Evolutionary conservation across 2,113 vertebrate species (phyloP).

Genomic region (Cinclus mexicanus): DNA sequence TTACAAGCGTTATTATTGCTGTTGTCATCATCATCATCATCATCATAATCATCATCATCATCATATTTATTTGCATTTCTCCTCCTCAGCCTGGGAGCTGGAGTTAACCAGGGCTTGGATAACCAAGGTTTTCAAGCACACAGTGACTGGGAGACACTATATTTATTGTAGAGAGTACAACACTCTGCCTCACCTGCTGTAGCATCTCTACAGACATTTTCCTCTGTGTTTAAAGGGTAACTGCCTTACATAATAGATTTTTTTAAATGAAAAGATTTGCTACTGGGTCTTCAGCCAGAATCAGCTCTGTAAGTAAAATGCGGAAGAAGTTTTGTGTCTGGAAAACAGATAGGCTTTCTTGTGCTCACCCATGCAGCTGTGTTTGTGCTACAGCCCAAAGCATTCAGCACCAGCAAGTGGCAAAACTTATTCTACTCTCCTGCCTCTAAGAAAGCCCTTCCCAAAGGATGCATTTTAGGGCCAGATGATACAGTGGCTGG

Average conservation of each 20-base stretch:
- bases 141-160: neutral
- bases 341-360: neutral
- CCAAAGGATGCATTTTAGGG: neutral
- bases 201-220: neutral
- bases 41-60: neutral
- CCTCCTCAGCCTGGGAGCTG: neutral
- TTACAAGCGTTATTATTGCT: neutral
- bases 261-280: rapidly evolving
- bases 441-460: neutral
- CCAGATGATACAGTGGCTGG: neutral
- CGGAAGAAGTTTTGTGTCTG: neutral
- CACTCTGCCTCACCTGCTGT: no score
- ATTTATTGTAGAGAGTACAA: neutral
- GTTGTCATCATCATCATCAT: neutral
- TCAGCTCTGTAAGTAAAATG: neutral
- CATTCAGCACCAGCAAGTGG: neutral
- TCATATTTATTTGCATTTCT: neutral
- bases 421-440: neutral
- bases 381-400: neutral
- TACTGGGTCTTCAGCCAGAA: neutral
- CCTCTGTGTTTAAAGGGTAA: neutral
- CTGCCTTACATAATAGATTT: neutral
- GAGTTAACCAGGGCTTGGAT: neutral
- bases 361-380: neutral
- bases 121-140: neutral